Percentiles rank a stretch among this genome's conserved stretches.
phyloP scores from a whole-genome alignment of 2,888 invertebrate genomes.

The Psococerastis gibbosa region DNA sequence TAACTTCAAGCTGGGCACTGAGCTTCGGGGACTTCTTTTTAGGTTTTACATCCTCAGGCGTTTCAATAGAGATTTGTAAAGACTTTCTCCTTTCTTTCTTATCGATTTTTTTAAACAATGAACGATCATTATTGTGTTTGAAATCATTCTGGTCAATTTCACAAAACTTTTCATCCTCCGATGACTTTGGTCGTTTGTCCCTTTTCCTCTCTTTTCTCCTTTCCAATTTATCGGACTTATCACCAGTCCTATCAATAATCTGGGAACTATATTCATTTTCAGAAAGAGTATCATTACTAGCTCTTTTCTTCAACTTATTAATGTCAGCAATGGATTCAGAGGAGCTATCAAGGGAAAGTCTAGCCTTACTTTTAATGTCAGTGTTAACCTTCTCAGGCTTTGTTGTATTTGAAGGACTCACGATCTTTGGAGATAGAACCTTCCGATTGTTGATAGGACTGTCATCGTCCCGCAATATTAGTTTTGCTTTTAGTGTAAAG shows the following conservation, averaged over 20 bases:
- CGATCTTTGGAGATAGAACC: conserved; percentile 6
- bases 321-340: conserved; percentile 13
- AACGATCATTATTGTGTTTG: conserved; percentile 19
- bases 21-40: conserved; percentile 22
- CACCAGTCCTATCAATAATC: conserved; percentile 21
- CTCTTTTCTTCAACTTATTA: conserved; percentile 12
- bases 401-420: conserved; percentile 2
- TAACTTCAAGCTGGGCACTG: background rate
- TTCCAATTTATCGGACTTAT: conserved; percentile 24
- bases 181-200: conserved; percentile 55
- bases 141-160: conserved; percentile 24
- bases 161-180: conserved; percentile 33
- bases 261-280: conserved; percentile 29
- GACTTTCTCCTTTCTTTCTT: conserved; percentile 26
- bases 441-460: conserved; percentile 7
- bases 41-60: conserved; percentile 19
- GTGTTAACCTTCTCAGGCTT: conserved; percentile 21
- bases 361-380: conserved; percentile 19
- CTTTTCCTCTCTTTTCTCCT: conserved; percentile 63
- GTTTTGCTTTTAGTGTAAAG: conserved; percentile 4
- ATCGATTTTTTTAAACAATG: conserved; percentile 25
- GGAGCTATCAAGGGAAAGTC: conserved; percentile 1
- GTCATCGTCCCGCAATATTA: conserved; percentile 52
- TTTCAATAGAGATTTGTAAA: conserved; percentile 14
- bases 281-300: conserved; percentile 26